These are phyloP conservation scores for Suillia variegata DNA, from an alignment of 2,888 invertebrate genomes.

Conservation along the genomic window DNA sequence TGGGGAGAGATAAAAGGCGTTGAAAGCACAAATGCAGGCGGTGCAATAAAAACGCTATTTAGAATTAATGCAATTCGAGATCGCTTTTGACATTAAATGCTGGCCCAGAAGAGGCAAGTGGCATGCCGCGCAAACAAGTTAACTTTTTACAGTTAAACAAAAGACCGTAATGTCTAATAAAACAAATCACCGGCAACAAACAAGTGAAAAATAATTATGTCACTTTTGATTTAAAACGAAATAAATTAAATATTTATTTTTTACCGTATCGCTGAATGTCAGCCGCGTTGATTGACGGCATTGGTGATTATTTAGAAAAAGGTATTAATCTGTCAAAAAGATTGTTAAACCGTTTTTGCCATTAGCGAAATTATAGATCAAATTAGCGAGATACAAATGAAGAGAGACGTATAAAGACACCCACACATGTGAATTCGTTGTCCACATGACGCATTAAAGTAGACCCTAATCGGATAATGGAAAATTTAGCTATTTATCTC, in stretches of 20 bases:
- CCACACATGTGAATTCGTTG: background rate
- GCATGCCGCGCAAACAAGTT: no score
- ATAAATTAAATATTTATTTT: slow-evolving; percentile 29
- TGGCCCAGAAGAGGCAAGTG: background rate
- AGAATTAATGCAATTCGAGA: slow-evolving; percentile 12
- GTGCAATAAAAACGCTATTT: background rate
- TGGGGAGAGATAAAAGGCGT: background rate
- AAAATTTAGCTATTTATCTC: no score
- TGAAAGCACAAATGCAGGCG: slow-evolving; percentile 8
- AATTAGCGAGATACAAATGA: slow-evolving; percentile 7
- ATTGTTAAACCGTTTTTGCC: background rate
- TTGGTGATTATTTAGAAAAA: background rate
- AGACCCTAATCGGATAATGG: no score
- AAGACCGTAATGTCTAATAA: no score
- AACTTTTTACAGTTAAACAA: no score
- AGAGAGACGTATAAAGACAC: background rate
- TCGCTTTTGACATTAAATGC: slow-evolving; percentile 21
- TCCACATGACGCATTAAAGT: background rate
- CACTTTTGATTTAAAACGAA: slow-evolving; percentile 31
- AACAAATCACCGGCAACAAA: no score
- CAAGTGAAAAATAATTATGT: slow-evolving; percentile 31
- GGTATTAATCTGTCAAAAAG: background rate
- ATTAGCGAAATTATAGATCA: slow-evolving; percentile 7
- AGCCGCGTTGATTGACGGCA: background rate
- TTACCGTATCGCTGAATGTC: slow-evolving; percentile 5